These are phyloP conservation scores for Brenthis ino DNA, from an alignment of 2,888 invertebrate species.

Conservation along the genomic window DNA sequence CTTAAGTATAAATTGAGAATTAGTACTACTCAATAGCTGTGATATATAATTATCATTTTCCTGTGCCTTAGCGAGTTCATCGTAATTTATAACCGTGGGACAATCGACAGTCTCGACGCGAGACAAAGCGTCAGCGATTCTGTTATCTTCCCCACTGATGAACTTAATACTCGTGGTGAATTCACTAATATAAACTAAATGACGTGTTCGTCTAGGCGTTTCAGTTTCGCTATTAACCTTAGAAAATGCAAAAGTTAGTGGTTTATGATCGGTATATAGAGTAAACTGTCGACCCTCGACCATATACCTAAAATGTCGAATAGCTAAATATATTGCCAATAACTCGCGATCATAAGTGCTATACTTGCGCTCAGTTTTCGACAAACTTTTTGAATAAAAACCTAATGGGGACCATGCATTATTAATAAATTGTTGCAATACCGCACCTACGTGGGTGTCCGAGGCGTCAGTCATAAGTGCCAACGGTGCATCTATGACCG, in stretches of 20 bases:
- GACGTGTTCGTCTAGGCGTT: slow-evolving; percentile 18
- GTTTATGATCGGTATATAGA: slow-evolving; percentile 22
- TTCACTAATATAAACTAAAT: slow-evolving; percentile 19
- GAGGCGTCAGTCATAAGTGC: slow-evolving; percentile 29
- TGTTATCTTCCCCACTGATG: slow-evolving; percentile 8
- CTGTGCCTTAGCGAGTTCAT: neutral
- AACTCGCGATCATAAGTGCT: slow-evolving; percentile 13
- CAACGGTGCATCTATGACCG: slow-evolving; percentile 9
- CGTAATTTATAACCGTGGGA: slow-evolving; percentile 12
- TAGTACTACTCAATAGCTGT: neutral
- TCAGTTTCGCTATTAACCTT: neutral
- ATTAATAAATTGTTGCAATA: slow-evolving; percentile 42
- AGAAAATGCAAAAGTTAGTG: neutral
- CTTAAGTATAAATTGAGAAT: neutral
- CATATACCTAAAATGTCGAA: slow-evolving; percentile 13
- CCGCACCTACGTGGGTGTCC: slow-evolving; percentile 27
- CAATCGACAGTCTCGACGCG: slow-evolving; percentile 28
- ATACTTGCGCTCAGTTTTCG: slow-evolving; percentile 34
- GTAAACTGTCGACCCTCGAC: slow-evolving; percentile 6
- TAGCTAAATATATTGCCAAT: slow-evolving; percentile 20
- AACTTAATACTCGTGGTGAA: slow-evolving; percentile 11
- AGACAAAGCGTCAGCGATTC: slow-evolving; percentile 32
- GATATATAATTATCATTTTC: neutral
- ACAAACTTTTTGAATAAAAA: slow-evolving; percentile 51
- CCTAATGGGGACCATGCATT: slow-evolving; percentile 43